Evolutionary conservation across 2,888 invertebrate genomes (phyloP), one percentile per base, ranked within the genome.

Genomic region (Athripsodes cinereus): DNA sequence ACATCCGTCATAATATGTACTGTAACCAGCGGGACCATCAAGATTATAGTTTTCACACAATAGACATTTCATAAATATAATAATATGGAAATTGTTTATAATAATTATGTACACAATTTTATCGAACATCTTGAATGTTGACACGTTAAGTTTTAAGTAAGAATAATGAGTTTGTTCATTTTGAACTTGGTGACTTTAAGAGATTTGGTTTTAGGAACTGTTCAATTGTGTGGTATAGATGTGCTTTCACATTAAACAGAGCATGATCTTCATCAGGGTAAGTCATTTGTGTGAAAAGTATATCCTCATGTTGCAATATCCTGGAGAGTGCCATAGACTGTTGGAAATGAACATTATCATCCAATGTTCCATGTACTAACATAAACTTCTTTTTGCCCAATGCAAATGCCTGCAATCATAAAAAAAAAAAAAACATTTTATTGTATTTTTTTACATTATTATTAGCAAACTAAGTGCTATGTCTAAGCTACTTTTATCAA

Each of bases 291-390:
- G 90, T 86, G 75, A 96, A 98, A 64, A 92, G 82, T 58, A 98
- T 90, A 68, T 95, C 92, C 49, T 84, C 81, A 47, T 85, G 81
- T 69, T 95, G 93, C 65, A 98, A 79, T 58, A 89, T 84, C 69
- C 92, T 87, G 1, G 96, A 90, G 66, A 97, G 81, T 70, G 96
- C 82, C 85, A 97, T 92, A 6, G 95, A 88, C 72, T 98, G 96
- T 71, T 97, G 97, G 74, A 94, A 97, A 73, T 98, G 98, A 1
- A 98, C 98, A 73, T 98, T 98, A 72, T 94, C 93, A 69, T 94
- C 94, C 16, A 90, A 86, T 1, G 96, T 96, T 57, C 98, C 98
- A 73, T 98, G 98, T 60, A 96, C 86, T 55, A 99, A 74, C 71
- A 96, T 86, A 74, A 90, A 96, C 62, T 87, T 83, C 72, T 96